Percentiles rank a stretch among this genome's conserved stretches.
Evolutionary conservation across 2,797 vertebrate species (phyloP).

Genomic region (Sebastes goodei): DNA sequence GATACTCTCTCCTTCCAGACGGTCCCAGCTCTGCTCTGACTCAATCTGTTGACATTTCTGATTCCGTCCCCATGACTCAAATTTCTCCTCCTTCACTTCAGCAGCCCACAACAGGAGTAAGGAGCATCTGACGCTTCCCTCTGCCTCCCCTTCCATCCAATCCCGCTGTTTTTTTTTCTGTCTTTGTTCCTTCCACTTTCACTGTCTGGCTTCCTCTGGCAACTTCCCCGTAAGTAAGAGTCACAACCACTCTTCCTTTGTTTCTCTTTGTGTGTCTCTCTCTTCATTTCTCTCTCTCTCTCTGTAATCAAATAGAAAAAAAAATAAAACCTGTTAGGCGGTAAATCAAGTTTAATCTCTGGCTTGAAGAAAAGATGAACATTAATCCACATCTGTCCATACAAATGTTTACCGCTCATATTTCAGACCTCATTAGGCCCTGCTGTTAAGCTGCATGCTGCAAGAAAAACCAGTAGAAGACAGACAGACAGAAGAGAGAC

Average conservation of each 20-base stretch:
- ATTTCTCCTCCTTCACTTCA: slow-evolving; percentile 70
- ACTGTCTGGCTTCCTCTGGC: slow-evolving; percentile 68
- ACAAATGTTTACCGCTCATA: slow-evolving; percentile 83
- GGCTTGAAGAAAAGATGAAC: slow-evolving; percentile 84
- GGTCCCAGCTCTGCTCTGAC: slow-evolving; percentile 76
- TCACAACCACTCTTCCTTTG: slow-evolving; percentile 54
- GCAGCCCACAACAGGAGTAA: slow-evolving; percentile 67
- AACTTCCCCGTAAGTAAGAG: slow-evolving; percentile 59
- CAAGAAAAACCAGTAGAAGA: slow-evolving; percentile 12
- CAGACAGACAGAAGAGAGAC: background rate
- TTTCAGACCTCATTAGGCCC: slow-evolving; percentile 75
- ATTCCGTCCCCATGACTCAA: slow-evolving; percentile 73
- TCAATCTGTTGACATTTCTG: slow-evolving; percentile 81
- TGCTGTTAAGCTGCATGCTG: slow-evolving; percentile 53
- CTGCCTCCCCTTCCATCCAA: slow-evolving; percentile 63
- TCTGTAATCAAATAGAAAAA: slow-evolving; percentile 72
- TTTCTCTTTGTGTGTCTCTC: slow-evolving; percentile 44
- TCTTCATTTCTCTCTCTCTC: slow-evolving; percentile 53
- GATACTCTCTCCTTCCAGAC: slow-evolving; percentile 75
- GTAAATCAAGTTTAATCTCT: slow-evolving; percentile 85
- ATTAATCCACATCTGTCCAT: slow-evolving; percentile 87
- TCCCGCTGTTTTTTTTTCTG: slow-evolving; percentile 31
- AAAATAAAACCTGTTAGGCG: slow-evolving; percentile 79
- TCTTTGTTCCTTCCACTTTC: slow-evolving; percentile 69
- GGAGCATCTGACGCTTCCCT: slow-evolving; percentile 74